These are phyloP conservation scores for Chascanopsetta lugubris DNA, from an alignment of 2,113 vertebrate species.

Conservation along the genomic window DNA sequence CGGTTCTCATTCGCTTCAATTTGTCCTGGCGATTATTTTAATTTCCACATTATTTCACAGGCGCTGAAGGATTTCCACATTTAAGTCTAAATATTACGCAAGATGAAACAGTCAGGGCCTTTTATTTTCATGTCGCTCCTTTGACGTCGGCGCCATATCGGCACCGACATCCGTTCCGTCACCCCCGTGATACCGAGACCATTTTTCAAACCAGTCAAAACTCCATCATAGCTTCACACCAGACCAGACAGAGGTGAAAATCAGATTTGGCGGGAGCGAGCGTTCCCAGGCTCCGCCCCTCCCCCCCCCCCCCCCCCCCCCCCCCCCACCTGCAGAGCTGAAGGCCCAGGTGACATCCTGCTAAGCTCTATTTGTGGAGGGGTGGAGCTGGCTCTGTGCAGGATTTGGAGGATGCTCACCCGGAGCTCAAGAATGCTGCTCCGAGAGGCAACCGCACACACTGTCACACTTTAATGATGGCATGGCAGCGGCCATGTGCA, in stretches of 20 bases:
- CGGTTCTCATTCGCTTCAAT: constrained; percentile 19
- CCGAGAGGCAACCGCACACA: constrained; percentile 39
- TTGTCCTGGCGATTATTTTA: not conserved
- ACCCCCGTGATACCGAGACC: constrained; percentile 15
- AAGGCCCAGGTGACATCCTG: constrained; percentile 34
- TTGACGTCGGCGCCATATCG: not conserved
- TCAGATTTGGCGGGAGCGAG: constrained; percentile 33
- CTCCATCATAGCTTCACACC: constrained; percentile 45
- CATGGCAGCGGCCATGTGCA: constrained; percentile 52
- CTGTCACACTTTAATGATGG: constrained; percentile 71
- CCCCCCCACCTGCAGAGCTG: constrained; percentile 29
- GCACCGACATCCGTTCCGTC: constrained; percentile 24
- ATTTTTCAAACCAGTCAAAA: constrained; percentile 48
- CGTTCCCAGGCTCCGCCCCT: constrained; percentile 7
- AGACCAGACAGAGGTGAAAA: constrained; percentile 44
- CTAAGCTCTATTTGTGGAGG: constrained; percentile 28
- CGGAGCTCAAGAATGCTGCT: constrained; percentile 49
- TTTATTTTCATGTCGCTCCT: not conserved
- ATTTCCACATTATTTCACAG: not conserved
- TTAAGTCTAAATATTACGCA: not conserved
- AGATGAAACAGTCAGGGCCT: not conserved
- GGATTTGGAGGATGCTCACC: constrained; percentile 42
- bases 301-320: too few species aligned
- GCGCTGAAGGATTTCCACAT: not conserved
- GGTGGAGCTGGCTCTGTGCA: constrained; percentile 22